Percentiles rank a stretch among this genome's conserved stretches.
Conservation (phyloP, 2,797 vertebrate genomes). For the Phaenicophaeus curvirostris region DNA sequence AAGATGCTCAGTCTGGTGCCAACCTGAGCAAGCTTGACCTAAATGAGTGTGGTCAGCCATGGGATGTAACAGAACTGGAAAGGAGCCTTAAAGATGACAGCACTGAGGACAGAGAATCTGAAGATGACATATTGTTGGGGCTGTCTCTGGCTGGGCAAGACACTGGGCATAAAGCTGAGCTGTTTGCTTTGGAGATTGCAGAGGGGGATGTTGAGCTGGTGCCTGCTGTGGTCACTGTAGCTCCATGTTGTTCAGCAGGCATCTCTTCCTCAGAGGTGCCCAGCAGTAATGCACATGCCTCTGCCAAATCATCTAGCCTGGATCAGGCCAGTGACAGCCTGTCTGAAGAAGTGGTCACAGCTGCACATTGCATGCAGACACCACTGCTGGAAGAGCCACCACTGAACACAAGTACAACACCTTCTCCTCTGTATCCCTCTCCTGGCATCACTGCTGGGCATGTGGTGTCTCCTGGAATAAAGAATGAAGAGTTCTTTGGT, state of each 20-base stretch:
- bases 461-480: not conserved
- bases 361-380: accelerated
- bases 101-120: not conserved
- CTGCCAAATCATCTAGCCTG: not conserved
- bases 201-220: not conserved
- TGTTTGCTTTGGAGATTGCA: not conserved
- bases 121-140: not conserved
- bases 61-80: not conserved
- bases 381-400: not conserved
- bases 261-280: not conserved
- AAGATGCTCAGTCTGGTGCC: not conserved
- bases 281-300: not conserved
- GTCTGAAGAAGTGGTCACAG: not conserved
- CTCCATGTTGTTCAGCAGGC: accelerated
- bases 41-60: not conserved
- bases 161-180: not conserved
- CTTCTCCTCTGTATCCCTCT: not conserved
- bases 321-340: no score
- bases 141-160: not conserved
- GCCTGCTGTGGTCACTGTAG: not conserved
- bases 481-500: conserved; percentile 10
- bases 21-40: not conserved
- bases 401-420: not conserved
- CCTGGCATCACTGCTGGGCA: not conserved
- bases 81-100: not conserved